Base-by-base conservation (phyloP, 1,140 invertebrate species). In the Orius insidiosus region DNA sequence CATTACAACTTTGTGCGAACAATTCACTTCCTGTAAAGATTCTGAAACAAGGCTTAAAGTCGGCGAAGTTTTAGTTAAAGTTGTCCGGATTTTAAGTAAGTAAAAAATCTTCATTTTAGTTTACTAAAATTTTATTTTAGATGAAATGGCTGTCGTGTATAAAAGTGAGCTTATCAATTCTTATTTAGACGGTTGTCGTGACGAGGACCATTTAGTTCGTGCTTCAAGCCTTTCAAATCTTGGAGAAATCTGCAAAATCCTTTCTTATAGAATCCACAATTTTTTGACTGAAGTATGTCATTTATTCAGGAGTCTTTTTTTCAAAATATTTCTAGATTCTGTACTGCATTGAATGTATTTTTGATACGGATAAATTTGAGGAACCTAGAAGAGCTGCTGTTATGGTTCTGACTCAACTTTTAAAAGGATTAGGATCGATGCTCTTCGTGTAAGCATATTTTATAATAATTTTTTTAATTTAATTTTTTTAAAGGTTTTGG, bases 161-260 rank as follows among this genome's bases (percentile, higher is more conserved):
- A 81, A 80, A 60, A 70, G 70, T 45, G 52, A 72, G 30, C 61
- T 89, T 14, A 57, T 90, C 1, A 78, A 84, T 56, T 73, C 76
- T 1, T 78, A 86, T 59, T 58, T 90, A 5, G 64, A 61, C 53
- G 77, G 72, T 1, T 67, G 71, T 9, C 71, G 72, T 55, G 80
- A 86, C 63, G 53, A 68, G 1, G 83, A 88, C 57, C 63, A 72
- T 15, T 58, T 84, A n/a, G 69, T 90, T 10, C 68, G 84, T 58
- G 72, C 84, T 7, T 88, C 85, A 3, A 78, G 79, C 60, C 63
- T 93, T 35, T 86, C 84, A 0, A 87, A 86, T 63, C 63, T 93
- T 9, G 86, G 80, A 1, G 83, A 90, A 65, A 63, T 88, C n/a
- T 84, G 80, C 55, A 69, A 74, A 51, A 67, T 82, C 5, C 60